phyloP scores from a whole-genome alignment of 2,888 invertebrate species.

The Tipula lateralis region DNA sequence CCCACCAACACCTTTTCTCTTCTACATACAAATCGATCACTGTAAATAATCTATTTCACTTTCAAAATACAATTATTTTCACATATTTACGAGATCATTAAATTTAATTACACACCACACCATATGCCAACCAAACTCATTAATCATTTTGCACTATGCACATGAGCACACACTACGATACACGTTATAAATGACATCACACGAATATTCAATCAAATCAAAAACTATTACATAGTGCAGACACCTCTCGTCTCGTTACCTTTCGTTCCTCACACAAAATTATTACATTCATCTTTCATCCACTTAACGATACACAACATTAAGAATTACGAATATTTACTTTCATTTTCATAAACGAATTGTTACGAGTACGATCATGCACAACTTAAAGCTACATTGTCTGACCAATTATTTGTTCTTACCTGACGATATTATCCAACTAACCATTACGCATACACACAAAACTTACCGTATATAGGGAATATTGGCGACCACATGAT shows the following conservation, averaged over 20 bases:
- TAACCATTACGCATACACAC: too few relatives aligned
- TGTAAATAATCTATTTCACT: neutral
- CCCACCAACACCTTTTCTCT: neutral
- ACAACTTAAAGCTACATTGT: neutral
- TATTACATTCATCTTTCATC: neutral
- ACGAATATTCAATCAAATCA: neutral
- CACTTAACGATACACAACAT: neutral
- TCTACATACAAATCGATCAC: neutral
- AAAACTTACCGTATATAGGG: conserved; percentile 79
- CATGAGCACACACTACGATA: neutral
- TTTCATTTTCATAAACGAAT: neutral
- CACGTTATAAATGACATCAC: neutral
- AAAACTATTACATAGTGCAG: neutral
- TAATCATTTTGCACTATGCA: neutral
- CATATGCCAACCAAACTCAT: neutral
- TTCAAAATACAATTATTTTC: neutral
- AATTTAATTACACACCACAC: neutral
- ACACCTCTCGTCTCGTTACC: neutral
- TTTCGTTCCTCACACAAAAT: neutral
- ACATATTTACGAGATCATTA: neutral
- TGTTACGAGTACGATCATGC: neutral
- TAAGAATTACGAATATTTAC: neutral
- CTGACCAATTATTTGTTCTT: neutral
- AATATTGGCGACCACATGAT: conserved; percentile 85
- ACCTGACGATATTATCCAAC: neutral